Evolutionary conservation across 2,888 invertebrate species (phyloP).

Genomic region (Brassicogethes aeneus): DNA sequence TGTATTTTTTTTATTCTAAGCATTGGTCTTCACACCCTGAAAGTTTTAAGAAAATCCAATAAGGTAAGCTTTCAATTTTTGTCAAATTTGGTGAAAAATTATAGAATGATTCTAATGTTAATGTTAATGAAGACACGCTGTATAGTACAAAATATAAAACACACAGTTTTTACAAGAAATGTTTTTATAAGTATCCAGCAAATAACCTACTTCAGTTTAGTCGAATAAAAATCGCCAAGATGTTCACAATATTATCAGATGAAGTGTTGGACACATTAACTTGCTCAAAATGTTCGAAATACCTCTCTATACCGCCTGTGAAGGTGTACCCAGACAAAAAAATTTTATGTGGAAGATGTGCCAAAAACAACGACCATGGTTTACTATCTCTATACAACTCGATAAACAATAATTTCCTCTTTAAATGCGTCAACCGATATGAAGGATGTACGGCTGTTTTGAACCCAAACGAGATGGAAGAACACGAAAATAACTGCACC

Average conservation of each 20-base stretch:
- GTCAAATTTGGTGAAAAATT: too few relatives aligned
- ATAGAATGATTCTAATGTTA: too few relatives aligned
- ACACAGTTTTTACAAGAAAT: too few relatives aligned
- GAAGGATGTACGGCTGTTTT: not conserved
- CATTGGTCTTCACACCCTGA: too few relatives aligned
- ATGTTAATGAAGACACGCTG: too few relatives aligned
- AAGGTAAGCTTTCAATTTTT: too few relatives aligned
- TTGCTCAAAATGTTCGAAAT: slow-evolving; percentile 12
- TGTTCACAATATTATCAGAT: slow-evolving; percentile 12
- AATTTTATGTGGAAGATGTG: slow-evolving; percentile 15
- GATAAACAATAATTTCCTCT: slow-evolving; percentile 3
- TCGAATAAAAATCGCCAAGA: too few relatives aligned
- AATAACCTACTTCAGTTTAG: too few relatives aligned
- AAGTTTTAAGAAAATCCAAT: too few relatives aligned
- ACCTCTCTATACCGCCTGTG: slow-evolving; percentile 11
- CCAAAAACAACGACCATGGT: slow-evolving; percentile 8
- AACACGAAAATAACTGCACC: not conserved
- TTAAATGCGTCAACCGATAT: not conserved
- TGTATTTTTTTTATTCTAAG: too few relatives aligned
- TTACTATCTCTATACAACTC: slow-evolving; percentile 7
- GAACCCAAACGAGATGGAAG: not conserved
- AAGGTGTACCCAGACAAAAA: slow-evolving; percentile 11
- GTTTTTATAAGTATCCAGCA: too few relatives aligned
- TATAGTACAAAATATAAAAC: too few relatives aligned
- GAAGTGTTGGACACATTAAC: slow-evolving; percentile 8